Percentiles rank a stretch among this genome's conserved stretches.
Evolutionary conservation across 2,888 invertebrate species (phyloP).

Genomic region (Acronicta psi): DNA sequence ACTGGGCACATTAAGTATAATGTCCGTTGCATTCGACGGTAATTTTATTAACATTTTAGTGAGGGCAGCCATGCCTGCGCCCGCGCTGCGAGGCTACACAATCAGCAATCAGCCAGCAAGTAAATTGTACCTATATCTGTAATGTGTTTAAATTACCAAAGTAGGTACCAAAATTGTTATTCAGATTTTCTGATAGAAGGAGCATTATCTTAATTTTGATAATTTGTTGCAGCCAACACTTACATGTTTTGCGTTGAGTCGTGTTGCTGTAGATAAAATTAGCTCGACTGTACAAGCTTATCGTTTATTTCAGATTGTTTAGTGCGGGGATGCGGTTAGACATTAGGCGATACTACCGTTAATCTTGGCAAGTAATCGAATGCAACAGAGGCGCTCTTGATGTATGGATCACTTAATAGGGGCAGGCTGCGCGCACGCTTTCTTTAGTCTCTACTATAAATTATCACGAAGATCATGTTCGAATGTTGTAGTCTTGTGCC

Average conservation of each 20-base stretch:
- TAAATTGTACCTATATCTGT: slow-evolving; percentile 69
- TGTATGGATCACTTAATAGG: slow-evolving; percentile 75
- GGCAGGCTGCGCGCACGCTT: slow-evolving; percentile 74
- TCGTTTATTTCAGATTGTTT: slow-evolving; percentile 40
- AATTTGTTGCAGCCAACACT: slow-evolving; percentile 28
- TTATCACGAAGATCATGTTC: slow-evolving; percentile 86
- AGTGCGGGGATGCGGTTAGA: slow-evolving; percentile 38
- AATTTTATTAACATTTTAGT: slow-evolving; percentile 82
- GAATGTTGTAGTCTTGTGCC: slow-evolving; percentile 74
- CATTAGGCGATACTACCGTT: slow-evolving; percentile 66
- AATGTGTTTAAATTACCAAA: slow-evolving; percentile 60
- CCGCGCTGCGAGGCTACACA: slow-evolving; percentile 65
- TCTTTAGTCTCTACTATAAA: slow-evolving; percentile 80
- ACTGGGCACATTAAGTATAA: slow-evolving; percentile 71
- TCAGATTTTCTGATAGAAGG: slow-evolving; percentile 34
- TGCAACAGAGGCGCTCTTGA: slow-evolving; percentile 62
- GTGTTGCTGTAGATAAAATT: slow-evolving; percentile 29
- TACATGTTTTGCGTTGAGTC: slow-evolving; percentile 27
- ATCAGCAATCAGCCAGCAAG: slow-evolving; percentile 69
- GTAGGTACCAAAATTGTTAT: slow-evolving; percentile 47
- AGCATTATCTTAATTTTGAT: slow-evolving; percentile 42
- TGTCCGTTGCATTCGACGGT: slow-evolving; percentile 69
- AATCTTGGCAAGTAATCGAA: slow-evolving; percentile 59
- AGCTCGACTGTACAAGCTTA: slow-evolving; percentile 27
- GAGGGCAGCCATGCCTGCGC: slow-evolving; percentile 62